Evolutionary conservation across 2,113 vertebrate genomes (phyloP).

Genomic region (Patagioenas fasciata): DNA sequence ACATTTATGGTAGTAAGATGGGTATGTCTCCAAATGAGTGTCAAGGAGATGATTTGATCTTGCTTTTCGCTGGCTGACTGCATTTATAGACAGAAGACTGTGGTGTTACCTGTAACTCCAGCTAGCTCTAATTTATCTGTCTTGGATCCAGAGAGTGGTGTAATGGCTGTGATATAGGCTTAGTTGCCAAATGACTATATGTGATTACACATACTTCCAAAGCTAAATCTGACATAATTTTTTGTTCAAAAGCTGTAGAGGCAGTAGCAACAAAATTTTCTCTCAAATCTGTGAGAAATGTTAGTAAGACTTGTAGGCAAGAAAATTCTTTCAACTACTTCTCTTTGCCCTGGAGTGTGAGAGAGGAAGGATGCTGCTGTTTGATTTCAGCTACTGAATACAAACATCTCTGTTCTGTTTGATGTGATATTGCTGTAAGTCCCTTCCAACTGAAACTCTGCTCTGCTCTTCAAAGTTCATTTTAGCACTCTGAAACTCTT

Average conservation of each 20-base stretch:
- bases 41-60: background rate
- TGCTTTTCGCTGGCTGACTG: background rate
- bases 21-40: background rate
- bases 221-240: background rate
- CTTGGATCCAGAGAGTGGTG: background rate
- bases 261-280: background rate
- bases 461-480: too few relatives aligned
- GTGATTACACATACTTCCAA: background rate
- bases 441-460: background rate
- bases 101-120: background rate
- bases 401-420: fast-evolving
- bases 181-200: background rate
- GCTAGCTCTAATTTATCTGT: background rate
- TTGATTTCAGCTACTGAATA: background rate
- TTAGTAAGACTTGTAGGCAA: background rate
- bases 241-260: background rate
- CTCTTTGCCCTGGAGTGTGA: background rate
- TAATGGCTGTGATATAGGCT: background rate
- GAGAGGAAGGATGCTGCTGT: background rate
- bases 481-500: background rate
- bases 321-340: background rate
- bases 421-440: background rate
- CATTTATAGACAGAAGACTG: background rate
- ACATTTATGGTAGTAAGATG: background rate
- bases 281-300: background rate